These are phyloP conservation scores for Chanos chanos DNA, from an alignment of 2,797 vertebrate species.

Conservation along the genomic window DNA sequence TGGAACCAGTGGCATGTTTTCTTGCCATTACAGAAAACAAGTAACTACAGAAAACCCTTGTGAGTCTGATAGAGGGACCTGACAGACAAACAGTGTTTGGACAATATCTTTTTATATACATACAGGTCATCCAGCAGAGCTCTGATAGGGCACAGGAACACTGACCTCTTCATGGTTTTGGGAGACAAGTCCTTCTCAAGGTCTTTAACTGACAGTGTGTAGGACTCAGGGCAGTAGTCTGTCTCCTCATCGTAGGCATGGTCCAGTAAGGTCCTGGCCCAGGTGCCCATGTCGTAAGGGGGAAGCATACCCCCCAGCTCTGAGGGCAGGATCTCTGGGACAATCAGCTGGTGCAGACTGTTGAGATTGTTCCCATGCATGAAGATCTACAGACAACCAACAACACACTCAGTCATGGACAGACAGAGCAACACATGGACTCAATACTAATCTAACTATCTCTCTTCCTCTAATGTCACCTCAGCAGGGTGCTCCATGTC, in stretches of 20 bases:
- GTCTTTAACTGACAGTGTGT: conserved; percentile 84
- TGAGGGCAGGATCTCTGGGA: conserved; percentile 95
- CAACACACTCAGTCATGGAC: neutral
- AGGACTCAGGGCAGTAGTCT: conserved; percentile 87
- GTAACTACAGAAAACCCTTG: too few species aligned
- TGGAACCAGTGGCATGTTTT: too few species aligned
- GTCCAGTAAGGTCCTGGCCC: conserved; percentile 94
- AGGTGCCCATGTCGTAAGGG: conserved; percentile 97
- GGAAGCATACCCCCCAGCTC: conserved; percentile 97
- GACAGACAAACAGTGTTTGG: too few species aligned
- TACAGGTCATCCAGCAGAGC: too few species aligned
- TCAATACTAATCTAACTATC: conserved; percentile 11
- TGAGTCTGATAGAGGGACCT: too few species aligned
- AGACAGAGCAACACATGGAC: too few species aligned
- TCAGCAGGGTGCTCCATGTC: too few species aligned
- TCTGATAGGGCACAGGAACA: neutral
- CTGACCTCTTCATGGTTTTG: conserved; percentile 94
- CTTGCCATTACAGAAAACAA: too few species aligned
- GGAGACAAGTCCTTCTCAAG: conserved; percentile 84
- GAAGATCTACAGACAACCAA: conserved; percentile 81
- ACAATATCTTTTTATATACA: too few species aligned
- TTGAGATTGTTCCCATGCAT: conserved; percentile 98
- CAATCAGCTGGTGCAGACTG: conserved; percentile 94
- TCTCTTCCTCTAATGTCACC: neutral
- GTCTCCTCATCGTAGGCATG: conserved; percentile 96